Conservation (phyloP, 2,113 vertebrate species). For the Egretta garzetta region DNA sequence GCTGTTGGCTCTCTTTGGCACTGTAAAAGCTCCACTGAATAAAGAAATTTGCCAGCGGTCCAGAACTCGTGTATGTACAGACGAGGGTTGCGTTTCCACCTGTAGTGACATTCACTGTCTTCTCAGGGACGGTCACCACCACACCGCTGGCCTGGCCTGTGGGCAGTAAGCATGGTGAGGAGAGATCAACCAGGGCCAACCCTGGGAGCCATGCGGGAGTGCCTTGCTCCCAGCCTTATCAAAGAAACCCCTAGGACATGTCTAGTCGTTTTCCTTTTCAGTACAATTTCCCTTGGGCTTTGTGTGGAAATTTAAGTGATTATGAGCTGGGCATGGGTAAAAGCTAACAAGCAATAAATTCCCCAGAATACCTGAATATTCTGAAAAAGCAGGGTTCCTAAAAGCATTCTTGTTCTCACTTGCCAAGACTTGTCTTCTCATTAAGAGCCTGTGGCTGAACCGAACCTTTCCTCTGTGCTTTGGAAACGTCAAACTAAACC, state of each 20-base stretch:
- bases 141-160: constrained; percentile 16
- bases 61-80: constrained; percentile 13
- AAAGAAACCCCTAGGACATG: fast-evolving
- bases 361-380: neutral
- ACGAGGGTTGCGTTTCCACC: constrained; percentile 54
- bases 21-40: constrained; percentile 71
- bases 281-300: neutral
- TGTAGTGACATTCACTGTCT: constrained; percentile 40
- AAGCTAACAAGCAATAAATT: neutral
- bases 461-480: neutral
- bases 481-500: neutral
- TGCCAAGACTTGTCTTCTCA: neutral
- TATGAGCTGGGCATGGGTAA: neutral
- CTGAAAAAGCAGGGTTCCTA: neutral
- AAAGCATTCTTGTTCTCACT: neutral
- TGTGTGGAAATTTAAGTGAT: neutral
- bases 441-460: neutral
- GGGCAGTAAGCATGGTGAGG: neutral
- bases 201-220: fast-evolving
- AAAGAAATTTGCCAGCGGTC: neutral
- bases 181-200: neutral
- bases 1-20: constrained; percentile 16
- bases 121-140: constrained; percentile 39
- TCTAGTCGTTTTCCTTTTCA: neutral
- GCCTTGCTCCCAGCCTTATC: fast-evolving